phyloP scores from a whole-genome alignment of 2,113 vertebrate genomes.

The Phodopus roborovskii region DNA sequence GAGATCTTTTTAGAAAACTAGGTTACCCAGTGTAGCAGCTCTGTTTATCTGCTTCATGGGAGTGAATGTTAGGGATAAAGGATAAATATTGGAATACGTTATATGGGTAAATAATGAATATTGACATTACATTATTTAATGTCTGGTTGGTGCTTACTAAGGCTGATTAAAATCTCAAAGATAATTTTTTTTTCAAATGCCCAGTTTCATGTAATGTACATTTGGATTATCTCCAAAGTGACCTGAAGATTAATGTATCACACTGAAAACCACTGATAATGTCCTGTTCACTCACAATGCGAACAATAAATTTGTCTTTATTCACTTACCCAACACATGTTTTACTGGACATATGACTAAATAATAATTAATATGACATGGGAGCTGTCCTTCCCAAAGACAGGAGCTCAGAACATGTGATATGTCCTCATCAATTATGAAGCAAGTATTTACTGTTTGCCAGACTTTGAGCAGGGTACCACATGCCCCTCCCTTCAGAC shows the following conservation, averaged over 20 bases:
- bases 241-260: neutral
- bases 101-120: neutral
- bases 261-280: neutral
- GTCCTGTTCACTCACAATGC: neutral
- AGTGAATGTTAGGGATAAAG: neutral
- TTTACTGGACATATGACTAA: neutral
- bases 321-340: neutral
- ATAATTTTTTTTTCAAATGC: neutral
- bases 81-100: neutral
- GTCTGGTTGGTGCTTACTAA: slow-evolving; percentile 57
- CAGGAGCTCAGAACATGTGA: neutral
- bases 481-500: neutral
- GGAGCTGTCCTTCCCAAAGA: neutral
- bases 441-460: neutral
- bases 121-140: slow-evolving; percentile 23
- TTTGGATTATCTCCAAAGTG: neutral
- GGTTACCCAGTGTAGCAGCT: neutral
- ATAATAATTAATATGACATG: neutral
- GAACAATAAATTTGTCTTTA: slow-evolving; percentile 6
- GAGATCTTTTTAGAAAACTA: neutral
- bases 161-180: slow-evolving; percentile 38
- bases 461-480: neutral
- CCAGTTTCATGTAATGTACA: neutral
- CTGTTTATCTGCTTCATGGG: neutral
- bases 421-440: neutral